Base-by-base conservation (phyloP, 2,888 invertebrate species). In the Linnaemya tessellans region DNA sequence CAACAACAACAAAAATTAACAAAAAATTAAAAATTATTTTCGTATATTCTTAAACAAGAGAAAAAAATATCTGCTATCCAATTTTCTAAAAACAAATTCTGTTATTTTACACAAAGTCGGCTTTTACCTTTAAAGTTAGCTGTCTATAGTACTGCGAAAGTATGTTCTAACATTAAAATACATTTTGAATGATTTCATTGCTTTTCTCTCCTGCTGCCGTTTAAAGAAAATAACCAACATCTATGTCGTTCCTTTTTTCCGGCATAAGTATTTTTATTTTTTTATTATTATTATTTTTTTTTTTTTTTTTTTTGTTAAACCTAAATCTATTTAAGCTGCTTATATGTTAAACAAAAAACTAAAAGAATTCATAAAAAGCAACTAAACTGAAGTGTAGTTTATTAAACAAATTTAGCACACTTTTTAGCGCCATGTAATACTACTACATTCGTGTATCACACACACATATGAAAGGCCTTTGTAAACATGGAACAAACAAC, bases 381-480 rank as follows among this genome's bases (percentile, higher is more conserved):
- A 64, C 78, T 73, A 41, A 51, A 67, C 25, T 43, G 46, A 43
- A 56, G 41, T 35, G 65, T 58, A 79, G 68, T 85, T 82, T 78
- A 73, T 70, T 75, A 79, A 85, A 75, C 65, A 71, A 80, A 85
- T 81, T 79, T 82, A 78, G 77, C 81, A 81, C 82, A 79, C 41
- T 68, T 75, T 85, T 58, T 73, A 85, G 79, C 82, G 85, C 79
- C 78, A 81, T 70, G 51, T 73, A 68, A 62, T 58, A 20, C 25
- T 18, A 46, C 35, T 58, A 43, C 30, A 56, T 49, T 54, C n/a
- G 54, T 54, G 41, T 54, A 70, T 25, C 41, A 35, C 5, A 38
- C 60, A 58, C 10, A 30, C 30, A 18, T 7, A 15, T 2, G 11
- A 8, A 25, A 9, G 60, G 1, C 41, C 65, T 64, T 41, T 43